Conservation (phyloP, 2,113 vertebrate species). For the Crocuta crocuta region DNA sequence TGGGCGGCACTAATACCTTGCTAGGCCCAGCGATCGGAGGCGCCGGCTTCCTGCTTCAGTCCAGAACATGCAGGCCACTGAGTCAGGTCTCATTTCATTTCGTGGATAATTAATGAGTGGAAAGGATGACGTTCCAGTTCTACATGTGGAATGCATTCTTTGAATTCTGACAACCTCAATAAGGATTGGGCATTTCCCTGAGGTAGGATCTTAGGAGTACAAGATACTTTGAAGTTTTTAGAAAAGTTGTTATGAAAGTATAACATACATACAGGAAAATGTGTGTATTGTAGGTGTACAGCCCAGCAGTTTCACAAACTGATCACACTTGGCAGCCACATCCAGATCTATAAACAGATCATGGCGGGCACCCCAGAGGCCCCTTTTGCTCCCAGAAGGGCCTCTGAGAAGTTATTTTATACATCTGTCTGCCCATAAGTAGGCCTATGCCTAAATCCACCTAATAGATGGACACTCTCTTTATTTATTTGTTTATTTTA, state of each 20-base stretch:
- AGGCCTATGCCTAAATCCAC: not conserved
- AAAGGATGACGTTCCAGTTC: slow-evolving; percentile 36
- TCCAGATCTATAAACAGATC: not conserved
- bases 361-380: not conserved
- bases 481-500: not conserved
- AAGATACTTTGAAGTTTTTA: not conserved
- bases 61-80: not conserved
- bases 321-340: not conserved
- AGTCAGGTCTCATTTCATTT: not conserved
- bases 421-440: not conserved
- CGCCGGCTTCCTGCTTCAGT: not conserved
- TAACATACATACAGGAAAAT: not conserved
- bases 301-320: not conserved
- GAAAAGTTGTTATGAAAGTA: not conserved
- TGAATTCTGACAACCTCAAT: not conserved
- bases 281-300: not conserved
- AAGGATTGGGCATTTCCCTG: not conserved
- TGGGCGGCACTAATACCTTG: not conserved
- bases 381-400: not conserved
- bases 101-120: not conserved
- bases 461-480: not conserved
- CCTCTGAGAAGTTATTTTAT: not conserved
- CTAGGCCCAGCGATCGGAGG: not conserved
- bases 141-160: not conserved
- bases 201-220: not conserved